Evolutionary conservation across 2,888 invertebrate species (phyloP).

Genomic region (Drosophila kokeensis): DNA sequence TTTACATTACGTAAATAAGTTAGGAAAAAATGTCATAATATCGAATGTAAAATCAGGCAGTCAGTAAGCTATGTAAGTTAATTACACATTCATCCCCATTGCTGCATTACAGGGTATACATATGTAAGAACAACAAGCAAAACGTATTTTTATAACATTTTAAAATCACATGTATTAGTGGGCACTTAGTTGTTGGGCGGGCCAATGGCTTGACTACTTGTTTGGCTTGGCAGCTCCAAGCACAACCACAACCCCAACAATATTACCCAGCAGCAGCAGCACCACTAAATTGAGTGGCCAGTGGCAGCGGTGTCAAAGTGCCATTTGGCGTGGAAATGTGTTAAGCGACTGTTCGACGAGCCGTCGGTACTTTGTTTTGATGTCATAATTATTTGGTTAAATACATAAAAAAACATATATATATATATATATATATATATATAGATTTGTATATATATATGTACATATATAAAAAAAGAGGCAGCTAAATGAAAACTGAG

Average conservation of each 20-base stretch:
- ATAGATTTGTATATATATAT: background rate
- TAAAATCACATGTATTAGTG: constrained; percentile 68
- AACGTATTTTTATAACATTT: constrained; percentile 46
- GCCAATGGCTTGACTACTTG: constrained; percentile 31
- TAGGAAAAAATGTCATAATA: background rate
- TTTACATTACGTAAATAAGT: background rate
- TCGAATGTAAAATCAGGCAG: background rate
- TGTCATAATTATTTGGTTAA: constrained; percentile 79
- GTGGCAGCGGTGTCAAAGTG: constrained; percentile 55
- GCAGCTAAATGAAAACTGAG: constrained; percentile 47
- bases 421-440: background rate
- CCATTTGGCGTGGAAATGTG: constrained; percentile 55
- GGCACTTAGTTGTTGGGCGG: constrained; percentile 67
- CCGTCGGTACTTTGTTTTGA: constrained; percentile 74
- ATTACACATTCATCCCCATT: background rate
- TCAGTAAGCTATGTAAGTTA: background rate
- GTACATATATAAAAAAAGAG: background rate
- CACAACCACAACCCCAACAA: background rate
- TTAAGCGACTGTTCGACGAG: constrained; percentile 59
- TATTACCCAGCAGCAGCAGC: constrained; percentile 11
- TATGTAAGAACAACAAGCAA: constrained; percentile 29
- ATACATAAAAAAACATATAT: constrained; percentile 44
- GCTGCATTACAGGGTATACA: constrained; percentile 34
- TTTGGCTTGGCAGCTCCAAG: constrained; percentile 63
- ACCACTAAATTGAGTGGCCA: constrained; percentile 19